Conservation (phyloP, 2,113 vertebrate genomes). For the Helogale parvula region DNA sequence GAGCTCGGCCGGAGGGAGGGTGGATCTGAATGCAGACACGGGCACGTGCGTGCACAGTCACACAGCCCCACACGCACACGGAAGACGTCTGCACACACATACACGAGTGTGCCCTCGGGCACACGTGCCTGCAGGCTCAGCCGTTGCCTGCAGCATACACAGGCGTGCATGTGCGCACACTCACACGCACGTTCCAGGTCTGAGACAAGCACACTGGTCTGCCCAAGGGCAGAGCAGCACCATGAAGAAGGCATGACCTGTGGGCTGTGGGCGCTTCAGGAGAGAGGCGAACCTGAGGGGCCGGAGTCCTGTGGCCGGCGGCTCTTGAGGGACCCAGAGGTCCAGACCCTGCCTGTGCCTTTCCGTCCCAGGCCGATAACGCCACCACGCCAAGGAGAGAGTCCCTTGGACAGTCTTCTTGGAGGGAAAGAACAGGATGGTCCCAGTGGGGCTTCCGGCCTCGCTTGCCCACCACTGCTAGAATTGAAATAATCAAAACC, state of each 20-base stretch:
- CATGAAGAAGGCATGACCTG: rapidly evolving
- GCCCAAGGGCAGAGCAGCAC: rapidly evolving
- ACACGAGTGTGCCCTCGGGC: neutral
- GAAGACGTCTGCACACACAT: neutral
- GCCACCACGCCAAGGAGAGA: rapidly evolving
- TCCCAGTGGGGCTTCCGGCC: neutral
- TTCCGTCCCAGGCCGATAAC: rapidly evolving
- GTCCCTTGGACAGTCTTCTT: neutral
- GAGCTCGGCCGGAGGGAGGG: neutral
- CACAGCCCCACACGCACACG: neutral
- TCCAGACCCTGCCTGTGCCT: neutral
- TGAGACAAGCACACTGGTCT: rapidly evolving
- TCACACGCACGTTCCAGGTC: too few species aligned
- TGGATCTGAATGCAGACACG: too few species aligned
- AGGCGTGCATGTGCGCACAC: too few species aligned
- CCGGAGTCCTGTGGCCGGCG: rapidly evolving
- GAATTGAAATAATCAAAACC: neutral
- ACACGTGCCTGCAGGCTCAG: neutral
- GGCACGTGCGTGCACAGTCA: too few species aligned
- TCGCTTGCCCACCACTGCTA: neutral
- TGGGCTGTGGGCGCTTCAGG: neutral
- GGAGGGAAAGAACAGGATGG: neutral
- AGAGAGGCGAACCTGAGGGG: neutral
- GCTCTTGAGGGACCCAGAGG: rapidly evolving
- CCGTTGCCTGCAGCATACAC: too few species aligned